Percentiles rank a stretch among this genome's conserved stretches.
Evolutionary conservation across 1,140 invertebrate species (phyloP).

Genomic region (Philotrypesis tridentata): DNA sequence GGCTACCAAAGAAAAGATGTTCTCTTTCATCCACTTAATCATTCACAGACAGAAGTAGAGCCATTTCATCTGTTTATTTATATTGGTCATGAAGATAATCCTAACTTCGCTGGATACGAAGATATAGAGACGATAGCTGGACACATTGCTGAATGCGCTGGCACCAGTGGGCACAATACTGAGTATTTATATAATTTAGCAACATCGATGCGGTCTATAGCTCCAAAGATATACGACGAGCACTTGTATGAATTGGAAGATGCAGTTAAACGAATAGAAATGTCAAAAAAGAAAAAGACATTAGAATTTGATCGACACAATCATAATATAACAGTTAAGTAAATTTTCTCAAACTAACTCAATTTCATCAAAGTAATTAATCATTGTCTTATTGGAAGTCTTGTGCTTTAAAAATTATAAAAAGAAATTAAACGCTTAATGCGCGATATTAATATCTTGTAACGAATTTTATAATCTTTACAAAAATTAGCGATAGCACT

Average conservation of each 20-base stretch:
- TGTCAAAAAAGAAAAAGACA: conserved; percentile 49
- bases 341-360: conserved; percentile 22
- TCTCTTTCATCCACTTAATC: conserved; percentile 79
- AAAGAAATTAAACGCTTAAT: not conserved
- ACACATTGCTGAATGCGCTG: conserved; percentile 82
- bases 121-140: conserved; percentile 84
- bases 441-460: not conserved
- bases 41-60: conserved; percentile 54
- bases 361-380: not conserved
- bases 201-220: conserved; percentile 83
- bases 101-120: conserved; percentile 84
- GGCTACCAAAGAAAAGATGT: conserved; percentile 84
- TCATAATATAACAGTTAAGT: conserved; percentile 43
- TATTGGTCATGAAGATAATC: conserved; percentile 86
- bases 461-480: conserved; percentile 7
- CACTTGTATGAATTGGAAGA: conserved; percentile 87
- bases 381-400: not conserved
- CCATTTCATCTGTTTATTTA: conserved; percentile 88
- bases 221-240: conserved; percentile 80
- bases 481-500: not conserved
- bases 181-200: conserved; percentile 93
- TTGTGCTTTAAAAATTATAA: not conserved
- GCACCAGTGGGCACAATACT: conserved; percentile 89
- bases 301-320: conserved; percentile 48
- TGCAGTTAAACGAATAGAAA: conserved; percentile 72